These are phyloP conservation scores for Xiphias gladius DNA, from an alignment of 2,113 vertebrate species.

Conservation along the genomic window DNA sequence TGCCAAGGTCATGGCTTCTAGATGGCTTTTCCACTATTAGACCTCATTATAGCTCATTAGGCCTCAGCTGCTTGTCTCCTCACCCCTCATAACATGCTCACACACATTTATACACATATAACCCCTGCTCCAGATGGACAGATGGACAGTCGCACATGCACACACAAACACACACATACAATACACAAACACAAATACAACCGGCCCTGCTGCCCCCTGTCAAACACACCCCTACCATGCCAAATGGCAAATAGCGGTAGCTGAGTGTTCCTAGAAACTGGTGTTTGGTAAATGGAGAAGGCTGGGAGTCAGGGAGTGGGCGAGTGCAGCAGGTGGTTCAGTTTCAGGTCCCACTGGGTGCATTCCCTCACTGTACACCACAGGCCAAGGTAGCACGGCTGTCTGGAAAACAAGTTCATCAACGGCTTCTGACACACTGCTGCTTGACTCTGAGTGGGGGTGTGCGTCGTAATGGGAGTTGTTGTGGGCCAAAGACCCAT, in stretches of 20 bases:
- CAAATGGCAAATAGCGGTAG: constrained; percentile 74
- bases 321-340: constrained; percentile 82
- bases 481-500: constrained; percentile 38
- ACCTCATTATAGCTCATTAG: constrained; percentile 87
- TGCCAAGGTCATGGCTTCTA: constrained; percentile 82
- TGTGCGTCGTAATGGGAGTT: constrained; percentile 1
- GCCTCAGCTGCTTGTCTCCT: constrained; percentile 83
- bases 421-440: constrained; percentile 66
- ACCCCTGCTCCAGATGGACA: constrained; percentile 64
- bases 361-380: constrained; percentile 74
- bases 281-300: constrained; percentile 86
- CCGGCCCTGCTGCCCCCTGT: neutral
- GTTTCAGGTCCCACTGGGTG: constrained; percentile 75
- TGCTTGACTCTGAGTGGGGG: constrained; percentile 22
- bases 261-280: constrained; percentile 78
- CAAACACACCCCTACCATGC: constrained; percentile 58
- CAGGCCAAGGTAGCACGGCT: constrained; percentile 72
- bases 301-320: constrained; percentile 76
- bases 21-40: constrained; percentile 86
- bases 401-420: constrained; percentile 83
- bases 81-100: constrained; percentile 66
- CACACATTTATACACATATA: constrained; percentile 53
- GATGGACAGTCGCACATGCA: constrained; percentile 57
- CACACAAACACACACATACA: constrained; percentile 54
- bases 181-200: constrained; percentile 66